A percentile compares a stretch with the other conserved stretches of the same genome.
phyloP scores from a whole-genome alignment of 2,888 invertebrate genomes.

The Dryocosmus kuriphilus region DNA sequence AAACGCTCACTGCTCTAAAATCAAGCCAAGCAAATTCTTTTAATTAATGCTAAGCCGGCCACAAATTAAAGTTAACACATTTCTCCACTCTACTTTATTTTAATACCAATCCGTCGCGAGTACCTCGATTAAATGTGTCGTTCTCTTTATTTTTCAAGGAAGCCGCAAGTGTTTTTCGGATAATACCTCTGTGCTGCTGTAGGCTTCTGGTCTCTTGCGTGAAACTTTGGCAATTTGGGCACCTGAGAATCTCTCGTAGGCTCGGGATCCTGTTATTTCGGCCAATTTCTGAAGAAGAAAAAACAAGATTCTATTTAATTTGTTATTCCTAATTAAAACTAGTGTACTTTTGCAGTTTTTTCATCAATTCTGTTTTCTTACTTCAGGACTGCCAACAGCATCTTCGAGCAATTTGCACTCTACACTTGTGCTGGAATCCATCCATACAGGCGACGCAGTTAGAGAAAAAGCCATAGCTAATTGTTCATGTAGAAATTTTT shows the following conservation, averaged over 20 bases:
- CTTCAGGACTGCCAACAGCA: conserved; percentile 88
- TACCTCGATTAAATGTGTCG: conserved; percentile 58
- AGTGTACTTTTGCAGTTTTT: too few relatives aligned
- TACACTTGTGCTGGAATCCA: conserved; percentile 91
- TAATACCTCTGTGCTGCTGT: conserved; percentile 86
- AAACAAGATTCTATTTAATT: background rate
- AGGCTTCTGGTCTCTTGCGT: conserved; percentile 84
- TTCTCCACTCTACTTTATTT: conserved; percentile 28
- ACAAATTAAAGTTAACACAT: conserved; percentile 27
- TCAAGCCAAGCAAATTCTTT: conserved; percentile 20
- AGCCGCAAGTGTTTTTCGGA: conserved; percentile 56
- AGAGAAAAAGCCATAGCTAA: conserved; percentile 89
- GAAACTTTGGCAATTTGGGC: conserved; percentile 94
- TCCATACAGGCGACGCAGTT: conserved; percentile 94
- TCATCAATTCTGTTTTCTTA: conserved; percentile 69
- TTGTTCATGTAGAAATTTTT: conserved; percentile 90
- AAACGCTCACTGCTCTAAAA: background rate
- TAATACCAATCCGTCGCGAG: conserved; percentile 41
- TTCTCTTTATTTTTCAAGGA: conserved; percentile 57
- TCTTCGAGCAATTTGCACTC: conserved; percentile 90
- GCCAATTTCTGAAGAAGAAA: conserved; percentile 82
- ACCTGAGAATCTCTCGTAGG: conserved; percentile 95
- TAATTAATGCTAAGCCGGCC: conserved; percentile 24
- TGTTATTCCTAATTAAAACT: background rate
- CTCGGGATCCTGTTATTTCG: conserved; percentile 90